Evolutionary conservation across 2,888 invertebrate species (phyloP), one percentile per base, ranked within the genome.

Genomic region (Bruchidius siliquastri): DNA sequence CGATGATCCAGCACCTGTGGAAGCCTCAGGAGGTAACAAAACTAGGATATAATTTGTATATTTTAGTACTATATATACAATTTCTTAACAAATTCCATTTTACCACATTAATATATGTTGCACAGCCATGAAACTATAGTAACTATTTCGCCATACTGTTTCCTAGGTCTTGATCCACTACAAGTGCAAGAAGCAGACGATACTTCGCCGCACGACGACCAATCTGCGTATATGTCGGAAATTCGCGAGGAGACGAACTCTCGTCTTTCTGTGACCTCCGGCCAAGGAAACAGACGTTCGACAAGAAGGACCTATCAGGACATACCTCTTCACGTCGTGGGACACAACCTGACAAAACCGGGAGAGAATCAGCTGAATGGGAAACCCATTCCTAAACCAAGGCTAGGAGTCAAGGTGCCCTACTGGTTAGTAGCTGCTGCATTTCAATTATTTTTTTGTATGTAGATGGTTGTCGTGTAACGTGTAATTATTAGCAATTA

Each of bases 391-490:
- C 86, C 87, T 18, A 88, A 87, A 79, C 88, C 88, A 4, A 81
- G 87, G 22, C 79, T 87, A 1, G 87, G 87, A 3, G 87, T 87
- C 6, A 87, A 86, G 75, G 80, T 87, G 72, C 87, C 87, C 0
- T 86, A 86, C 87, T 70, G 68, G 49, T 49, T 49, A 49, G 49
- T 49, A 49, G 1, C 49, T 8, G 6, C 8, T 49, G 13, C 10
- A 49, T 26, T 26, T 26, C 26, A 26, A 26, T 26, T 8, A 26
- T 8, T 4, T 26, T n/a, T n/a, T n/a, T n/a, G n/a, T n/a, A n/a
- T n/a, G n/a, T n/a, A n/a, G n/a, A n/a, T n/a, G n/a, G n/a, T n/a
- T n/a, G n/a, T n/a, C n/a, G n/a, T n/a, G n/a, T n/a, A n/a, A n/a
- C n/a, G n/a, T n/a, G n/a, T n/a, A n/a, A n/a, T n/a, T n/a, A n/a